Percentiles rank a stretch among this genome's conserved stretches.
Conservation (phyloP, 2,113 vertebrate species). For the Hypocryptadius cinnamomeus region DNA sequence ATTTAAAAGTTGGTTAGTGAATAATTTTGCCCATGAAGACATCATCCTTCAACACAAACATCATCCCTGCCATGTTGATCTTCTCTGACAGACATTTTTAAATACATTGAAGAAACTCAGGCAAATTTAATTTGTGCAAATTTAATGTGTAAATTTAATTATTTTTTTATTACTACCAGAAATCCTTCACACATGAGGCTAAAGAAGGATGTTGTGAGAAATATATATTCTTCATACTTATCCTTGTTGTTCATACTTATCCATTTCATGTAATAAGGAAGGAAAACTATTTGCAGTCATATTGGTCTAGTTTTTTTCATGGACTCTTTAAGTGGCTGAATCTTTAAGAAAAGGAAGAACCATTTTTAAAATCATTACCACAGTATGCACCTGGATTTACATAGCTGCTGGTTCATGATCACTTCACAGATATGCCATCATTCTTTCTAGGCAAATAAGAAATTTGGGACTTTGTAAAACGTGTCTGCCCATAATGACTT, state of each 20-base stretch:
- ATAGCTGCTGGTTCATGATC: background rate
- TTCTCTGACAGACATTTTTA: background rate
- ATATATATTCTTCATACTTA: background rate
- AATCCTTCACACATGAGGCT: background rate
- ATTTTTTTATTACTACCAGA: background rate
- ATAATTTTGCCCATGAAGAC: background rate
- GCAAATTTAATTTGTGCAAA: background rate
- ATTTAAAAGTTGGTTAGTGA: background rate
- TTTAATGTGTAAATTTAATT: background rate
- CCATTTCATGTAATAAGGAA: background rate
- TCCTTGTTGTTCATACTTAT: background rate
- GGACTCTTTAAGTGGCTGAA: background rate
- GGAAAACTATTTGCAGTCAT: background rate
- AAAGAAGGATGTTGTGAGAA: background rate
- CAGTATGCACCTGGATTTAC: background rate
- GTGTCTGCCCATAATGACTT: background rate
- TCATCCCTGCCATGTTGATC: background rate
- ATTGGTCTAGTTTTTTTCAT: background rate
- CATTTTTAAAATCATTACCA: background rate
- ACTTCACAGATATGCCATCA: background rate
- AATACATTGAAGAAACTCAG: background rate
- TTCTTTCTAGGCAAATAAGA: background rate
- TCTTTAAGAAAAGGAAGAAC: background rate
- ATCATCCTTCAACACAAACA: background rate
- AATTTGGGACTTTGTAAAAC: background rate